These are phyloP conservation scores for Drosophila cognata DNA, from an alignment of 2,888 invertebrate genomes.

Conservation along the genomic window DNA sequence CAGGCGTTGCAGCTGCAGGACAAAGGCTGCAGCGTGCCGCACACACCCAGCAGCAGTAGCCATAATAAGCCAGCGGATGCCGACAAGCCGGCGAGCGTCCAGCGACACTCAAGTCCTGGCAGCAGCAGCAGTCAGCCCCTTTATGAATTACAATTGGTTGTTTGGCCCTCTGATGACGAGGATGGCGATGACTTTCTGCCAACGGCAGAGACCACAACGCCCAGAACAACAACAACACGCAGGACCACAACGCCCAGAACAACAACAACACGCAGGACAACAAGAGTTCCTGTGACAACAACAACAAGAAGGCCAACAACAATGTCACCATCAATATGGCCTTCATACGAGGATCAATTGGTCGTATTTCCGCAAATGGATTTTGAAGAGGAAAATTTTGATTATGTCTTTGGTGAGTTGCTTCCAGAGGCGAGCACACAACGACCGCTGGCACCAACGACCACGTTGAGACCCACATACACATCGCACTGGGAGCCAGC, in stretches of 20 bases:
- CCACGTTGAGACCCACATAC: slow-evolving; percentile 7
- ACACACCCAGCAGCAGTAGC: slow-evolving; percentile 27
- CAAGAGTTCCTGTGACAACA: slow-evolving; percentile 5
- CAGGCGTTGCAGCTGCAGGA: slow-evolving; percentile 26
- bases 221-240: slow-evolving; percentile 4
- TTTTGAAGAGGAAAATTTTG: slow-evolving; percentile 68
- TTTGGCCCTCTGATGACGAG: slow-evolving; percentile 78
- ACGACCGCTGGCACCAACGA: slow-evolving; percentile 2
- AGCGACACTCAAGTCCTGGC: slow-evolving; percentile 39
- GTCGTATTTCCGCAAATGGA: slow-evolving; percentile 75
- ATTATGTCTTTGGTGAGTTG: slow-evolving; percentile 67
- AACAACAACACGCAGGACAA: slow-evolving; percentile 6
- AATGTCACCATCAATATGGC: slow-evolving; percentile 48
- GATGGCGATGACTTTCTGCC: slow-evolving; percentile 49
- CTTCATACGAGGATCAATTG: slow-evolving; percentile 76
- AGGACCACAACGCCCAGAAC: background rate
- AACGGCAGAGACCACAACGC: slow-evolving; percentile 16
- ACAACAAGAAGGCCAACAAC: slow-evolving; percentile 27
- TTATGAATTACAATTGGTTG: slow-evolving; percentile 81
- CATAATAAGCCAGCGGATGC: slow-evolving; percentile 68
- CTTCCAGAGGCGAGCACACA: slow-evolving; percentile 17
- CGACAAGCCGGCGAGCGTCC: slow-evolving; percentile 16
- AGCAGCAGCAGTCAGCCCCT: slow-evolving; percentile 64
- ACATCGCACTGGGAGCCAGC: slow-evolving; percentile 1
- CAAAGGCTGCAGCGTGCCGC: slow-evolving; percentile 48